Conservation (phyloP, 2,113 vertebrate genomes). For the Platichthys flesus region DNA sequence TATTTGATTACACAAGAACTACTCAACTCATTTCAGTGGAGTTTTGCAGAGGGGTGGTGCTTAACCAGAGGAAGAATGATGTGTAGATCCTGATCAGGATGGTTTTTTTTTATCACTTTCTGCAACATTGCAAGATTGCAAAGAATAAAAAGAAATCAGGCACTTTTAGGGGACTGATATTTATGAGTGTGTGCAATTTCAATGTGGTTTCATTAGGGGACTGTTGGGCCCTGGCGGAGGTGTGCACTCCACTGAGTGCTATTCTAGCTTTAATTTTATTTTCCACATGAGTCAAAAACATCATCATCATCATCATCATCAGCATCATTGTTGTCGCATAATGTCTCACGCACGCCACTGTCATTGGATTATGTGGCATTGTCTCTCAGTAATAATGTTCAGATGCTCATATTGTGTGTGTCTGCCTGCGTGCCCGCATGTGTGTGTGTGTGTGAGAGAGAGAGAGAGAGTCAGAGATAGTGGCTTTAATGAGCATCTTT, state of each 20-base stretch:
- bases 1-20: not conserved
- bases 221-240: not conserved
- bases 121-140: too few species aligned
- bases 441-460: not conserved
- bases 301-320: not conserved
- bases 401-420: slow-evolving; percentile 22
- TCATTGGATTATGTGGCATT: slow-evolving; percentile 10
- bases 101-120: too few species aligned
- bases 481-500: slow-evolving; percentile 62
- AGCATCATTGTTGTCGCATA: not conserved
- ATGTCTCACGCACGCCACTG: not conserved
- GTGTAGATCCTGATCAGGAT: too few species aligned
- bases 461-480: slow-evolving; percentile 37
- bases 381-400: slow-evolving; percentile 37
- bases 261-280: not conserved
- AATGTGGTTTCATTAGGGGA: too few species aligned
- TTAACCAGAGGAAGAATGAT: too few species aligned
- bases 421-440: slow-evolving; percentile 21
- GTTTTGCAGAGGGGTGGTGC: too few species aligned
- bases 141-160: too few species aligned
- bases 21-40: too few species aligned
- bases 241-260: not conserved
- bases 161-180: too few species aligned
- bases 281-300: not conserved
- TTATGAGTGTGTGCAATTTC: too few species aligned